Evolutionary conservation across 2,888 invertebrate species (phyloP).

Genomic region (Chrysolina americana): DNA sequence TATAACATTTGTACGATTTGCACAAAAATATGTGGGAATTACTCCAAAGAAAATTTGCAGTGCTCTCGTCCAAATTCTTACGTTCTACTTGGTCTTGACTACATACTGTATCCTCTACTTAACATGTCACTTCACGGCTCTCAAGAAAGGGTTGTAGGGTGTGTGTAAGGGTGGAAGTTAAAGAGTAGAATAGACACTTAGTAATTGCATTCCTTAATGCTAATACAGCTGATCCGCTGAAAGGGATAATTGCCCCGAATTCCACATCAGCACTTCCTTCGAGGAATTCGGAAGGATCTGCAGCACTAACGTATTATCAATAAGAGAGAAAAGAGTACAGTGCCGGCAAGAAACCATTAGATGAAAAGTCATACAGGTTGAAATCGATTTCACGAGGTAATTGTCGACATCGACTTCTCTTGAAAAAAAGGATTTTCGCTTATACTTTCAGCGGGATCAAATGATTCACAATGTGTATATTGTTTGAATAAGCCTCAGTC

Average conservation of each 20-base stretch:
- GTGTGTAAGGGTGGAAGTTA: constrained; percentile 55
- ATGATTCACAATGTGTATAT: too few species aligned
- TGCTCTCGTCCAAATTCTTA: not conserved
- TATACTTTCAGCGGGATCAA: too few species aligned
- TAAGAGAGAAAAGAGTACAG: constrained; percentile 26
- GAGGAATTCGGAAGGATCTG: constrained; percentile 51
- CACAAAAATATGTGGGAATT: too few species aligned
- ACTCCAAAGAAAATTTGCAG: too few species aligned
- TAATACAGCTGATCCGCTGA: constrained; percentile 65
- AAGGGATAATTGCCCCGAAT: constrained; percentile 65
- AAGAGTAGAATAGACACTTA: constrained; percentile 63
- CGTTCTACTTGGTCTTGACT: not conserved
- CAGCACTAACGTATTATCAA: constrained; percentile 34
- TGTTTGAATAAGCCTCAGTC: too few species aligned
- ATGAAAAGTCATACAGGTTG: not conserved
- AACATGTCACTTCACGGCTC: not conserved
- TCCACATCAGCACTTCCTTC: constrained; percentile 63
- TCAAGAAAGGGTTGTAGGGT: constrained; percentile 30
- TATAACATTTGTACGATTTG: too few species aligned
- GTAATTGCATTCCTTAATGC: constrained; percentile 67
- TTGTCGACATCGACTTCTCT: not conserved
- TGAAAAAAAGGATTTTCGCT: too few species aligned
- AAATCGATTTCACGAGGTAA: not conserved
- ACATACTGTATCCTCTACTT: not conserved
- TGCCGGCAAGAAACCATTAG: constrained; percentile 6